These are phyloP conservation scores for Drosophila triauraria DNA, from an alignment of 1,140 invertebrate genomes.

Conservation along the genomic window DNA sequence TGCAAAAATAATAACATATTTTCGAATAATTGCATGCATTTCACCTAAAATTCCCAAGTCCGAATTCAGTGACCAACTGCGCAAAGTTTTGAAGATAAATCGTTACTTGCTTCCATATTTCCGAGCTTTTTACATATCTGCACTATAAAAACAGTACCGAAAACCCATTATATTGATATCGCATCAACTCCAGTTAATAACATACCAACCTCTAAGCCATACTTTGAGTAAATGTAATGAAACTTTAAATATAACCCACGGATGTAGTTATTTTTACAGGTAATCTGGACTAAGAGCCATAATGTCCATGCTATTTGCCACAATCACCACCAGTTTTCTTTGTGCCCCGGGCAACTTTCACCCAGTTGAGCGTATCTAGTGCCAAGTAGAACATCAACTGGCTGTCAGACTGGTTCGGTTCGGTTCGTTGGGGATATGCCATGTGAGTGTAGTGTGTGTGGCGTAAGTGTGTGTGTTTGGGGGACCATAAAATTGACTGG, in stretches of 20 bases:
- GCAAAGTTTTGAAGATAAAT: too few relatives aligned
- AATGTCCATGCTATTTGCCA: slow-evolving; percentile 28
- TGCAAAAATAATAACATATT: too few relatives aligned
- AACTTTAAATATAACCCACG: slow-evolving; percentile 5
- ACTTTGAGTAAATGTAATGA: neutral
- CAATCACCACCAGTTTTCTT: slow-evolving; percentile 31
- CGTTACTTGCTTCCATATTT: too few relatives aligned
- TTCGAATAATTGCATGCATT: too few relatives aligned
- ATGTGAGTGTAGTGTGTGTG: neutral
- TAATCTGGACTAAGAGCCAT: slow-evolving; percentile 16
- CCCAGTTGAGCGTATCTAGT: slow-evolving; percentile 39
- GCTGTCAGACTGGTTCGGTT: slow-evolving; percentile 47
- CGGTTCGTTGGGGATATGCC: slow-evolving; percentile 14
- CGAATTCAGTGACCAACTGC: too few relatives aligned
- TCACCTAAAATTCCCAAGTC: too few relatives aligned
- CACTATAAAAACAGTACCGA: too few relatives aligned
- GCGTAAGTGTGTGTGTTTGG: slow-evolving; percentile 1
- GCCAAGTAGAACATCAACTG: slow-evolving; percentile 57
- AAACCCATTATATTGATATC: too few relatives aligned
- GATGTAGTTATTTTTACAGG: slow-evolving; percentile 13
- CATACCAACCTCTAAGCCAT: too few relatives aligned
- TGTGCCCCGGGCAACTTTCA: slow-evolving; percentile 40
- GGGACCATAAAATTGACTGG: slow-evolving; percentile 74
- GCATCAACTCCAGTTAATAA: too few relatives aligned
- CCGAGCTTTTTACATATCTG: too few relatives aligned